A percentile compares a stretch with the other conserved stretches of the same genome.
These are phyloP conservation scores for Staurois parvus DNA, from an alignment of 2,797 vertebrate species.

Conservation along the genomic window DNA sequence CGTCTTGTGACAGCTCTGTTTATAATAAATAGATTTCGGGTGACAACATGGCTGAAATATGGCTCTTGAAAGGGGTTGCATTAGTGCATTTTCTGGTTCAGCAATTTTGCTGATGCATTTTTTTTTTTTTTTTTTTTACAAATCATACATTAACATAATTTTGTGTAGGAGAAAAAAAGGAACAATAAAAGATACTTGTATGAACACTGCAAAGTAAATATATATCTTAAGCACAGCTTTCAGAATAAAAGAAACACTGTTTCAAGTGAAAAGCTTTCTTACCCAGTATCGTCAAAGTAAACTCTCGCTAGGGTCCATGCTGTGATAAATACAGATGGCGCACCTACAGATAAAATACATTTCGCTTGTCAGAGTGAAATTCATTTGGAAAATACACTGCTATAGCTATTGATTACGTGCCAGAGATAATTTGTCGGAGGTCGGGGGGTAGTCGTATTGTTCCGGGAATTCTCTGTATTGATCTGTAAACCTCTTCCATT, in stretches of 20 bases:
- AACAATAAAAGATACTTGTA: too few relatives aligned
- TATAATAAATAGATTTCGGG: background rate
- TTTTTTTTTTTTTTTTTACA: too few relatives aligned
- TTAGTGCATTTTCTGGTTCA: background rate
- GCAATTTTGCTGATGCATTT: background rate
- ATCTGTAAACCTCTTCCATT: background rate
- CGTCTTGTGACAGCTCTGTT: background rate
- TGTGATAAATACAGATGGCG: constrained; percentile 87
- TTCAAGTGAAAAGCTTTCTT: constrained; percentile 63
- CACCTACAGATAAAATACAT: constrained; percentile 75
- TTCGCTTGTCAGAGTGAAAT: constrained; percentile 3
- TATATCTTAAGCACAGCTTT: too few relatives aligned
- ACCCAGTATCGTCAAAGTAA: constrained; percentile 80
- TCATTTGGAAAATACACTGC: constrained; percentile 17
- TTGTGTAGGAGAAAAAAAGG: too few relatives aligned
- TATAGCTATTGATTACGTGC: constrained; percentile 11
- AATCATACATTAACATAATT: background rate
- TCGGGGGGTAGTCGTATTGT: background rate
- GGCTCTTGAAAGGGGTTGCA: background rate
- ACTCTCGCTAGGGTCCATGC: constrained; percentile 88
- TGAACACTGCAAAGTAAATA: background rate
- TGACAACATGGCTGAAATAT: background rate
- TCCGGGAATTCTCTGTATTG: background rate
- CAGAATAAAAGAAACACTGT: too few relatives aligned
- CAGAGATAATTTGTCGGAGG: background rate